Base-by-base conservation (phyloP, 2,888 invertebrate species). In the Gasteruption jaculator region DNA sequence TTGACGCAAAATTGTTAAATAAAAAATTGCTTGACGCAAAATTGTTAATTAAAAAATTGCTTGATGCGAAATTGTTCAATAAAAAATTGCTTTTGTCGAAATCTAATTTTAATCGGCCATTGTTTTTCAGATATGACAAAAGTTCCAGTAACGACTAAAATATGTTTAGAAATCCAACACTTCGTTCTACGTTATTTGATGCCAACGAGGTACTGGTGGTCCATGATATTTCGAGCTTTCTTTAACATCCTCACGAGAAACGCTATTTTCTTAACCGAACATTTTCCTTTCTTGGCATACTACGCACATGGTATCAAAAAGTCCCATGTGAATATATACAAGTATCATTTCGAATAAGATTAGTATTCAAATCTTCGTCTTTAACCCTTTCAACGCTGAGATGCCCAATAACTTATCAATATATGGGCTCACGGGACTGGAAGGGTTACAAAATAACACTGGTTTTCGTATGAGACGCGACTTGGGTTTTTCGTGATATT, bases 201-300 rank as follows among this genome's bases (percentile, higher is more conserved):
- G n/a, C 54, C 57, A 18, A 49, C 59, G 1, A 46, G 46, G n/a
- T 50, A 66, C 29, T 60, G 72, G 54, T 70, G 68, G 53, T 60
- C 68, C 0, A 20, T 49, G 16, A 44, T 80, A 36, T 78, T 83
- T 12, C 75, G 84, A 7, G 65, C 75, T 29, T 78, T 79, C 53
- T 76, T 83, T 36, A 87, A 86, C 60, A 61, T 71, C 16, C 73
- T 79, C 35, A 79, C 82, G 60, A 72, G 73, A 56, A 57, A 81
- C 2, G 73, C 77, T 14, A 61, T 86, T 12, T 76, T 78, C 49
- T 60, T 86, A 0, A 80, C 83, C 65, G 78, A 78, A 50, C 76
- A 81, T 38, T 81, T 80, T 56, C 88, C 89, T 0, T 81, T 81
- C 51, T 55, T 86, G 29, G 85, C 85, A 0, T 81, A 82, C 65